Conservation (phyloP, 2,113 vertebrate species). For the Laterallus jamaicensis region DNA sequence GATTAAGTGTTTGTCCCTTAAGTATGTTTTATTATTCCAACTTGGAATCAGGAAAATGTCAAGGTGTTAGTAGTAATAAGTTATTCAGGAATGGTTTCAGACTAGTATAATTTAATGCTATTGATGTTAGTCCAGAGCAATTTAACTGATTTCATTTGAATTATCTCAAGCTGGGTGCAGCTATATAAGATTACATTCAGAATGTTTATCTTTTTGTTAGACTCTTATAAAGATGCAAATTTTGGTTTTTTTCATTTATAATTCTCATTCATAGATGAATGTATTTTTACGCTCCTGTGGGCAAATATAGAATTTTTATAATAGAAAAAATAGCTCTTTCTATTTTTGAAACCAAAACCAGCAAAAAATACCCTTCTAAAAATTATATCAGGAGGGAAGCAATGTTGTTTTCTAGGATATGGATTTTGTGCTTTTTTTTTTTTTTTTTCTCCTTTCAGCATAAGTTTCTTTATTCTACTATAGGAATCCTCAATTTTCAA, state of each 20-base stretch:
- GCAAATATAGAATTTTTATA: neutral
- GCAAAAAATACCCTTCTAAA: too few species aligned
- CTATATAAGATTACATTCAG: neutral
- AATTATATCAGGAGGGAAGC: neutral
- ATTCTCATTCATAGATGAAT: neutral
- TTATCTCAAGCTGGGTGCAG: neutral
- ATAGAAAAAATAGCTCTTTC: neutral
- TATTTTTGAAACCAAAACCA: neutral
- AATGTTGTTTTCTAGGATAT: neutral
- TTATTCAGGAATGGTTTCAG: neutral
- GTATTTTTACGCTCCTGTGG: neutral
- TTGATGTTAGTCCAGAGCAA: neutral
- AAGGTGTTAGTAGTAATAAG: neutral
- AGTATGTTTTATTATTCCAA: neutral
- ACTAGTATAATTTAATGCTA: neutral
- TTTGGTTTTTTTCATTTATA: neutral
- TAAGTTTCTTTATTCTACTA: neutral
- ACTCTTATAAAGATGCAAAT: neutral
- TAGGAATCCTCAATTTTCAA: neutral
- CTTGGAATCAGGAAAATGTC: neutral
- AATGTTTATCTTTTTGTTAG: neutral
- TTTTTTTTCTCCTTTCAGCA: neutral
- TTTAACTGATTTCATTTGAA: neutral
- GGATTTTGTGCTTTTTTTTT: neutral
- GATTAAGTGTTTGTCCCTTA: neutral